These are phyloP conservation scores for Rallus limicola DNA, from an alignment of 2,113 vertebrate species.

Conservation along the genomic window DNA sequence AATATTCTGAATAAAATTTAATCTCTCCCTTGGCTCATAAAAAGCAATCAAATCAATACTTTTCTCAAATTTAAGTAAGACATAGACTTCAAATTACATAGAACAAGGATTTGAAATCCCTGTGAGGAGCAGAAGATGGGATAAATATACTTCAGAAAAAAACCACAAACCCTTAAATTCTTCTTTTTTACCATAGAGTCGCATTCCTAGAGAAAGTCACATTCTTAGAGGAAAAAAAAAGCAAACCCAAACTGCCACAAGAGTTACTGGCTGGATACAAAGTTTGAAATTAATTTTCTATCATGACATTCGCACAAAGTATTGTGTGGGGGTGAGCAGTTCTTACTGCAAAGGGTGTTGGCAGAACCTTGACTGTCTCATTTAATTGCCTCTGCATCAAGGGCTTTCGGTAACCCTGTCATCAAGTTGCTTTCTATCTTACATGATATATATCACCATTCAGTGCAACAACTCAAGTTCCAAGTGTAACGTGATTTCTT, in stretches of 20 bases:
- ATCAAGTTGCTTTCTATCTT: conserved; percentile 39
- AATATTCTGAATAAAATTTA: conserved; percentile 36
- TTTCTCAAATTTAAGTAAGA: conserved; percentile 23
- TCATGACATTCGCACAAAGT: conserved; percentile 26
- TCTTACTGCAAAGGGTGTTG: conserved; percentile 1
- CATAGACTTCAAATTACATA: neutral
- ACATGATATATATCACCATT: conserved; percentile 27
- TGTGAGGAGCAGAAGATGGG: neutral
- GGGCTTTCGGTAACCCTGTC: conserved; percentile 51
- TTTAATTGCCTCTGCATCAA: conserved; percentile 50
- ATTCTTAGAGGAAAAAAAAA: neutral
- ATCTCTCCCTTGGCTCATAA: conserved; percentile 1
- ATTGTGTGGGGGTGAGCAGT: conserved; percentile 16
- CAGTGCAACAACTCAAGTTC: conserved; percentile 7
- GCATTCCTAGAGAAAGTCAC: neutral
- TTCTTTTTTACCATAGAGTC: neutral
- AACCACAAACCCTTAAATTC: neutral
- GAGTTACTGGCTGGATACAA: neutral
- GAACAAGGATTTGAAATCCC: neutral
- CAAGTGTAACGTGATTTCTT: conserved; percentile 30
- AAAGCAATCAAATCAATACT: conserved; percentile 15
- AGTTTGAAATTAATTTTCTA: conserved; percentile 57
- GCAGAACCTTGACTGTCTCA: conserved; percentile 47
- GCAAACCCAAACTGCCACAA: neutral
- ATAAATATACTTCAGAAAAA: neutral